Percentiles rank a stretch among this genome's conserved stretches.
phyloP scores from a whole-genome alignment of 2,888 invertebrate genomes.

The Ectropis crepuscularia region DNA sequence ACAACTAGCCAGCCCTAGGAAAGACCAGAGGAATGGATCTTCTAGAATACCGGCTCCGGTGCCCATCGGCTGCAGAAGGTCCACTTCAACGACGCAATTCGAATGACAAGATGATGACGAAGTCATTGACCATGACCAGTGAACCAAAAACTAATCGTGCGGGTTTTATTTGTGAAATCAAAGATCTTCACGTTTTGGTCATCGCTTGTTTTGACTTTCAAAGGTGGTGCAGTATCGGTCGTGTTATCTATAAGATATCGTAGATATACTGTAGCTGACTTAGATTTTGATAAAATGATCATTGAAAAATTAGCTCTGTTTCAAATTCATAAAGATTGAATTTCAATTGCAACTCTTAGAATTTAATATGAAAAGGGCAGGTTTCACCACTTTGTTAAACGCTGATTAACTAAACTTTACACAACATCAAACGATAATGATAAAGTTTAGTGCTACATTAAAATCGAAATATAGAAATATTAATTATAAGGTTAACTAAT shows the following conservation, averaged over 20 bases:
- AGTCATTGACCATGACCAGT: slow-evolving; percentile 46
- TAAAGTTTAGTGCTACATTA: slow-evolving; percentile 12
- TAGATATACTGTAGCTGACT: slow-evolving; percentile 22
- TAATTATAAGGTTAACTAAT: slow-evolving; percentile 49
- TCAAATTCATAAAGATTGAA: slow-evolving; percentile 3
- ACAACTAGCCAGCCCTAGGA: slow-evolving; percentile 77
- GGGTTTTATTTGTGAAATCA: slow-evolving; percentile 31
- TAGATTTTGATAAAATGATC: slow-evolving; percentile 23
- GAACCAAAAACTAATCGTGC: slow-evolving; percentile 41
- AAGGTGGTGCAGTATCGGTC: slow-evolving; percentile 16
- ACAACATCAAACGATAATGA: background rate
- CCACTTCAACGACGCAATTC: slow-evolving; percentile 77
- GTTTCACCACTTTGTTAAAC: slow-evolving; percentile 20
- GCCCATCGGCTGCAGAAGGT: slow-evolving; percentile 73
- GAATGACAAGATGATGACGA: slow-evolving; percentile 62
- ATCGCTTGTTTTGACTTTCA: slow-evolving; percentile 2
- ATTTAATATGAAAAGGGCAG: slow-evolving; percentile 2
- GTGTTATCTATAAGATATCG: slow-evolving; percentile 29
- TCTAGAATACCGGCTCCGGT: slow-evolving; percentile 80
- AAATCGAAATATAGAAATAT: slow-evolving; percentile 30
- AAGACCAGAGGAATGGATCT: slow-evolving; percentile 72
- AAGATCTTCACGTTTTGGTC: slow-evolving; percentile 18
- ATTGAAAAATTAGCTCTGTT: background rate
- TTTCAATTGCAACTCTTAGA: background rate
- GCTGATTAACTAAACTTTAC: slow-evolving; percentile 19